Evolutionary conservation across 2,113 vertebrate species (phyloP).

Genomic region (Gasterosteus aculeatus): DNA sequence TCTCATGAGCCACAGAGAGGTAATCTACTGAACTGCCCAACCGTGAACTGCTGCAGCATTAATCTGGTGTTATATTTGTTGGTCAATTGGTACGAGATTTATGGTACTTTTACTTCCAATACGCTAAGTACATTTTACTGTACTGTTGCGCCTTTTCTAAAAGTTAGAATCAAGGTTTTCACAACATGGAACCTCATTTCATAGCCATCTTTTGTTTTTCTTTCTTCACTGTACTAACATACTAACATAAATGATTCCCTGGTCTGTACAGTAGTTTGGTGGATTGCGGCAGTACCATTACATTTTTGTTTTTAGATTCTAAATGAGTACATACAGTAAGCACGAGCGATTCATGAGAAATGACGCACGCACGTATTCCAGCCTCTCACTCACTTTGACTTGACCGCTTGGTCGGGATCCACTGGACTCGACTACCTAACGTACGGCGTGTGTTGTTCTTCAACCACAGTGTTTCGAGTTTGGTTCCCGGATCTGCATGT

Average conservation of each 20-base stretch:
- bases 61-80: background rate
- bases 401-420: background rate
- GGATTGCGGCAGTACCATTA: too few relatives aligned
- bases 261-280: background rate
- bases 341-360: background rate
- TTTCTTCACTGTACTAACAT: background rate
- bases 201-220: background rate
- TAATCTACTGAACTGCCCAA: background rate
- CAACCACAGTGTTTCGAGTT: background rate
- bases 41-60: background rate
- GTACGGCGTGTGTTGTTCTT: background rate
- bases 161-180: background rate
- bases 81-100: background rate
- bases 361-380: background rate
- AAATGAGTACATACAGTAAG: too few relatives aligned
- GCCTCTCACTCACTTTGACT: background rate
- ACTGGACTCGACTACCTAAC: background rate
- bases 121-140: background rate
- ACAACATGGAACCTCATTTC: background rate
- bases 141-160: background rate
- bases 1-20: background rate
- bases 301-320: background rate
- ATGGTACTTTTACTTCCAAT: background rate
- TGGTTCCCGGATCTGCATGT: background rate
- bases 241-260: background rate